phyloP scores from a whole-genome alignment of 2,113 vertebrate genomes.

The Alouatta palliata region DNA sequence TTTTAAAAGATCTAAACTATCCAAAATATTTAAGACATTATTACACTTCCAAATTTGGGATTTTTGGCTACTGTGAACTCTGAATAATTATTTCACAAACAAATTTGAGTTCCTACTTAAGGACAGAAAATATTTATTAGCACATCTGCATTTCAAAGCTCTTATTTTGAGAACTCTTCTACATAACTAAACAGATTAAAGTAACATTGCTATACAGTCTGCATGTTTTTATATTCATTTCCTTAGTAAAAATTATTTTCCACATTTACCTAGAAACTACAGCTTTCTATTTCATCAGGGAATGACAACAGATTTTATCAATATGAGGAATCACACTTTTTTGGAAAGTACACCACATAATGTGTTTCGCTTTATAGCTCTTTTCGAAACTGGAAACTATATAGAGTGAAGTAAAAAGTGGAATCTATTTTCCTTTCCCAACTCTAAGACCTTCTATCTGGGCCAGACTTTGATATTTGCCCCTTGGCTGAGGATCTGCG shows the following conservation, averaged over 20 bases:
- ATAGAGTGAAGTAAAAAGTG: conserved; percentile 70
- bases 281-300: neutral
- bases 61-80: neutral
- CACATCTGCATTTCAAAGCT: conserved; percentile 14
- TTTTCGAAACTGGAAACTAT: conserved; percentile 61
- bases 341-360: conserved; percentile 50
- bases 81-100: conserved; percentile 25
- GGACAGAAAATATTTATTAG: conserved; percentile 23
- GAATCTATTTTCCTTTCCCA: conserved; percentile 78
- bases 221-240: neutral
- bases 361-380: conserved; percentile 61
- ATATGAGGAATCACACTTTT: neutral
- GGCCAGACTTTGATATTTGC: conserved; percentile 87
- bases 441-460: conserved; percentile 83
- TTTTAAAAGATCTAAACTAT: neutral
- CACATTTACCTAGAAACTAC: neutral
- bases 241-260: conserved; percentile 38
- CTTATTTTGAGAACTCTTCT: neutral
- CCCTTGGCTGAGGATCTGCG: conserved; percentile 86
- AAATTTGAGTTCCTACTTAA: neutral
- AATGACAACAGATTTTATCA: conserved; percentile 37
- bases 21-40: conserved; percentile 21
- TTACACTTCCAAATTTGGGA: neutral
- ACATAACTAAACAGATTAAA: conserved; percentile 38
- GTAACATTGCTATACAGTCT: neutral